Base-by-base conservation (phyloP, 2,888 invertebrate genomes). In the Oscheius myriophilus region DNA sequence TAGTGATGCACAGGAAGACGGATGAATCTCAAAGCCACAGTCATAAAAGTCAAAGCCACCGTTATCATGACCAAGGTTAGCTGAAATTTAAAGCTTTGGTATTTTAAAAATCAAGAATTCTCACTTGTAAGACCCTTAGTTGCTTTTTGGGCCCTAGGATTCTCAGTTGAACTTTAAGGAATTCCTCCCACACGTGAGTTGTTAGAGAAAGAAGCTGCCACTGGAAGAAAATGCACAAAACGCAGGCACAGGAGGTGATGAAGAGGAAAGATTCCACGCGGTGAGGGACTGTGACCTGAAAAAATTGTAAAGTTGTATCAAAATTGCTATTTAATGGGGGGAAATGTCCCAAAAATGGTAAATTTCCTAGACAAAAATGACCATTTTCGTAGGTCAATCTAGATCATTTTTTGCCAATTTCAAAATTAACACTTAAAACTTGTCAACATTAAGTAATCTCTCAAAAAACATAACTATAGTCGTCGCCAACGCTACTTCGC, bases 131-230 rank as follows among this genome's bases (percentile, higher is more conserved):
- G 1, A 71, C 67, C 43, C 71, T 69, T 54, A 77, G 45, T 51
- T 77, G 77, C 46, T 73, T 72, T 25, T 68, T 69, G 0, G 73
- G 73, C 46, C 71, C 71, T 61, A 68, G 63, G 7, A 42, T 42
- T 26, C 72, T 45, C 33, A 77, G 39, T 39, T 62, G 46, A 33
- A 66, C 68, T 23, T 73, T 65, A 42, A 73, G 45, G 64, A 53
- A 69, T 49, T 77, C 75, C 58, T 77, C 77, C 74, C 75, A 77
- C 39, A 71, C 55, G 18, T 69, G 23, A 6, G 75, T 73, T 11
- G 41, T 25, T 26, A 69, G 45, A 21, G 45, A 26, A 16, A 65
- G 54, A 16, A 53, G 26, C n/a, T 69, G 55, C 77, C 77, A 77
- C 70, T 75, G 71, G 2, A 75, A 16, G 33, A 63, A 68, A 18